These are phyloP conservation scores for Phrynocephalus guinanensis DNA, from an alignment of 2,797 vertebrate genomes.

Conservation along the genomic window DNA sequence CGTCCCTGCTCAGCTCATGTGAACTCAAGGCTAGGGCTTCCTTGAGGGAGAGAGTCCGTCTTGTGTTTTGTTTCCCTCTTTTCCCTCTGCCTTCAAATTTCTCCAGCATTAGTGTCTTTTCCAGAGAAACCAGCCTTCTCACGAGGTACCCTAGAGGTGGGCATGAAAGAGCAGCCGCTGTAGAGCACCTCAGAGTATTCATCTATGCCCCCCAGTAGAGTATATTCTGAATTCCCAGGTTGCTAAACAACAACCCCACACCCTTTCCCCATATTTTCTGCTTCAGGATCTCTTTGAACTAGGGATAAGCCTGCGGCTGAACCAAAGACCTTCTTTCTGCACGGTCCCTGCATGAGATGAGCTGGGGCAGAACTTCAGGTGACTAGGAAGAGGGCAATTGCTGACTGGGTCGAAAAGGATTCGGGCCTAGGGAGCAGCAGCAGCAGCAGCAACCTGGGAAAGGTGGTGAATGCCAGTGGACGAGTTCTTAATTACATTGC, in stretches of 20 bases:
- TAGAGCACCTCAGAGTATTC: neutral
- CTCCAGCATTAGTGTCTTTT: too few relatives aligned
- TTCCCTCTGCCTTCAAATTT: too few relatives aligned
- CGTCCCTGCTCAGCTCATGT: too few relatives aligned
- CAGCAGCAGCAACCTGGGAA: constrained; percentile 38
- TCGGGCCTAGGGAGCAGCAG: constrained; percentile 16
- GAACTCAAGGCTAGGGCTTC: too few relatives aligned
- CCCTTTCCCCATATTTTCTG: neutral
- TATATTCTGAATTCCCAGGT: neutral
- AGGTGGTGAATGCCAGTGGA: constrained; percentile 20
- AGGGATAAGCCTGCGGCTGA: neutral
- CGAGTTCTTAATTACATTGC: constrained; percentile 53
- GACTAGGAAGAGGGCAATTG: too few relatives aligned
- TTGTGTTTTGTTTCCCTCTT: too few relatives aligned
- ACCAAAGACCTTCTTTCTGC: too few relatives aligned
- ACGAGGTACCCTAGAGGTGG: too few relatives aligned
- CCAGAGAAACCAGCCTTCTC: too few relatives aligned
- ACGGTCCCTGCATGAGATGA: neutral
- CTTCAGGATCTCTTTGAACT: neutral
- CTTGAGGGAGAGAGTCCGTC: too few relatives aligned
- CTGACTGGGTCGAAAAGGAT: neutral
- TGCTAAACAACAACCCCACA: too few relatives aligned
- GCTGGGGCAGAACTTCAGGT: neutral
- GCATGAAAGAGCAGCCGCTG: neutral
- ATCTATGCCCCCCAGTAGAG: neutral